Base-by-base conservation (phyloP, 2,888 invertebrate genomes). In the Luffia ferchaultella region DNA sequence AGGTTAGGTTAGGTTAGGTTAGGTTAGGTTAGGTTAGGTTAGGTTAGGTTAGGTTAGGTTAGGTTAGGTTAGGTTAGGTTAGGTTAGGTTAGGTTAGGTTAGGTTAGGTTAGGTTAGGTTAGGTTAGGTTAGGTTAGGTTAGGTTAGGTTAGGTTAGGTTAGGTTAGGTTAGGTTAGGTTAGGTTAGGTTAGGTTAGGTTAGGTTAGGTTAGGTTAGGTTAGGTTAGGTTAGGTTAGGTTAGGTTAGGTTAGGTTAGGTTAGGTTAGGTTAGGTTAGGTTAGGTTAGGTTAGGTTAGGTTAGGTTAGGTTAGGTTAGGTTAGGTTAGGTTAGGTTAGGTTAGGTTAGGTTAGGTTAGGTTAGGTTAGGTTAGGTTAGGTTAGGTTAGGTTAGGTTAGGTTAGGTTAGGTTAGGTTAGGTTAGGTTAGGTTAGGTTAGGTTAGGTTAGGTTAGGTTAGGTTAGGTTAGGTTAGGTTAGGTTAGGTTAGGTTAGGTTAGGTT, bases 11-110 rank as follows among this genome's bases (percentile, higher is more conserved):
- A 54, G 53, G 52, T 56, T 55, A 52, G 53, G 57, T 55, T 55
- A 52, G 54, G 55, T 52, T 57, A 52, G 53, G 55, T 50, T 55
- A 52, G 57, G 56, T 56, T 56, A 52, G 54, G 51, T 54, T 53
- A 48, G 54, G 54, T 53, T 54, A 54, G 55, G 57, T 55, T 57
- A 55, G 55, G 57, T 56, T 57, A 56, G 56, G 55, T 52, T 57
- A 52, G 55, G 57, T 54, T 57, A 55, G 55, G 57, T 54, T 54
- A 52, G 54, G 54, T 56, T 54, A 53, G 54, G 57, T 55, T 55
- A 55, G 54, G 54, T 54, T 56, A 52, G 56, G 54, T 53, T 55
- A 46, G 50, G 54, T 54, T 53, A 55, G 57, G 57, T 55, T 53
- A 53, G 54, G 53, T 53, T 53, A 53, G 54, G 54, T 54, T 54